Base-by-base conservation (phyloP, 2,888 invertebrate species). In the Mesorhabditis spiculigera region DNA sequence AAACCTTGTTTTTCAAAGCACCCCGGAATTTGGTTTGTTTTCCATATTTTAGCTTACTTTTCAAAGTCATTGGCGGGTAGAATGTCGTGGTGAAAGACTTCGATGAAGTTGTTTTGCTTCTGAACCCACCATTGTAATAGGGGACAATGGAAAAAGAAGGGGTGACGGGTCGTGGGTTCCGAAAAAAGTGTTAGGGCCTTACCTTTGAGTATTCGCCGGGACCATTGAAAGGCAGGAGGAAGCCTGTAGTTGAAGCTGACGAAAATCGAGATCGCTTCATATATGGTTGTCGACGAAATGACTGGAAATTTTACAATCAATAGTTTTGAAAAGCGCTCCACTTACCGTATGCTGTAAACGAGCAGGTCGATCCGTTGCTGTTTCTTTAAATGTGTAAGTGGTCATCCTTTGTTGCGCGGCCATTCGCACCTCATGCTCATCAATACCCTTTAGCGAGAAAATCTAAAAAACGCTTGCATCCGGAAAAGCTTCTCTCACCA, bases 351-450 rank as follows among this genome's bases (percentile, higher is more conserved):
- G 62, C 68, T 63, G 16, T 4, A 16, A n/a, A 4, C 63, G 63
- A 10, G 63, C 16, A n/a, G n/a, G 63, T 63, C 63, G 10, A 16
- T 63, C 41, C 10, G 63, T 50, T 3, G 63, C 65, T 4, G 80
- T 80, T 65, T 77, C 75, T 68, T 78, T 78, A 71, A 80, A 80
- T 3, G 80, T 80, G 66, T 80, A 80, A 0, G 77, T 72, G 10
- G 78, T 77, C 80, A 80, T 80, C 63, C 77, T 42, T 1, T 74
- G 69, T 45, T 67, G 68, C 2, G 78, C 73, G 0, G 76, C 76
- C n/a, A 71, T 68, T 41, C 72, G 69, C 16, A 80, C 78, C 44
- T 72, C 77, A n/a, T 75, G 71, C 64, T 80, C 80, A 45, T 80
- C 76, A 42, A 28, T 44, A 6, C 63, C 63, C 6, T 63, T 63